Evolutionary conservation across 2,888 invertebrate species (phyloP).

Genomic region (Sarcophaga carnaria): DNA sequence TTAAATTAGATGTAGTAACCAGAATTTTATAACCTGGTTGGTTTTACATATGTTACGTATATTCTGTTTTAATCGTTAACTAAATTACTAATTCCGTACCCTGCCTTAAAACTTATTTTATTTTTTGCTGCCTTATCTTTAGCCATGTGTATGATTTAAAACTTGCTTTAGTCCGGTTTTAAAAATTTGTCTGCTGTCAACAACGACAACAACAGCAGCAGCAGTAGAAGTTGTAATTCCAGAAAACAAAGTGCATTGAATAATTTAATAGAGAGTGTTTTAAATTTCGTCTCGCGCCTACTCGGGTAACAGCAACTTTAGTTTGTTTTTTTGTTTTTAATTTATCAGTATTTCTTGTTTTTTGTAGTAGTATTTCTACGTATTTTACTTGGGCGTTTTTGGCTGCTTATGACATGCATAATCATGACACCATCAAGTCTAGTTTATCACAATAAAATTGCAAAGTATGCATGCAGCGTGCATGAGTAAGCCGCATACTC

Average conservation of each 20-base stretch:
- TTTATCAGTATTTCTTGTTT: conserved; percentile 25
- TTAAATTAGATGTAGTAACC: too few relatives aligned
- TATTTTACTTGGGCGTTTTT: conserved; percentile 52
- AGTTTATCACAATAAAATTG: conserved; percentile 30
- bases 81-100: too few relatives aligned
- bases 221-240: conserved; percentile 9
- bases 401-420: conserved; percentile 16
- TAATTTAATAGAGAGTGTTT: conserved; percentile 25
- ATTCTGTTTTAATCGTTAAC: too few relatives aligned
- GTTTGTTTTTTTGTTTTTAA: conserved; percentile 3
- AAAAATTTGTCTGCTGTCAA: too few relatives aligned
- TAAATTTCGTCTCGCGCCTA: conserved; percentile 53
- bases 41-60: too few relatives aligned
- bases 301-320: conserved; percentile 50
- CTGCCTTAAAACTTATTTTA: neutral
- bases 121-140: conserved; percentile 17
- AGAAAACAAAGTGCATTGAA: conserved; percentile 27
- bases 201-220: neutral
- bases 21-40: too few relatives aligned
- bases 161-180: neutral
- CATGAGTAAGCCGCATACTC: neutral
- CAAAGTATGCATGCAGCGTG: neutral
- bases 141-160: conserved; percentile 23
- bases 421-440: conserved; percentile 65
- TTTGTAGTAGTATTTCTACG: neutral